These are phyloP conservation scores for Neoaliturus tenellus DNA, from an alignment of 2,888 invertebrate species.

Conservation along the genomic window DNA sequence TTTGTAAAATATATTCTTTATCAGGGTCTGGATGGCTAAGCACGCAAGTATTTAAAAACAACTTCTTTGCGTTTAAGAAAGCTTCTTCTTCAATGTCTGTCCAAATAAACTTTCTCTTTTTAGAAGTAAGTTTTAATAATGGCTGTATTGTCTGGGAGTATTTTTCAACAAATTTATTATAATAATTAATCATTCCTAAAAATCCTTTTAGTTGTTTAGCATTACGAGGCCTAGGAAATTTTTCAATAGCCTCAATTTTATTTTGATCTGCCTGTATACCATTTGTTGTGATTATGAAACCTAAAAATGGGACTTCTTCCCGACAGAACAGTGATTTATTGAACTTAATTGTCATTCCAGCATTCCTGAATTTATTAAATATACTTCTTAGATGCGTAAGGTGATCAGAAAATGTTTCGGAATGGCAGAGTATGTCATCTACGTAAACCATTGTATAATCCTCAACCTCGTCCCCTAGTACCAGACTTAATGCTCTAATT, in stretches of 20 bases:
- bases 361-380: not conserved
- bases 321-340: not conserved
- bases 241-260: not conserved
- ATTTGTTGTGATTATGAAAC: not conserved
- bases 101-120: slow-evolving; percentile 11
- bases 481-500: not conserved
- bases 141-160: not conserved
- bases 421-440: slow-evolving; percentile 7
- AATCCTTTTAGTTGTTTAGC: not conserved
- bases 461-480: not conserved
- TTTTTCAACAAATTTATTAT: not conserved
- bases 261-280: not conserved
- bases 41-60: not conserved
- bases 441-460: slow-evolving; percentile 5
- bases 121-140: not conserved
- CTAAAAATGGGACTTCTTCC: not conserved
- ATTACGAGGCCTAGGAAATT: not conserved
- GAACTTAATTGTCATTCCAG: slow-evolving; percentile 2
- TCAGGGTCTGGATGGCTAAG: not conserved
- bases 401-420: not conserved
- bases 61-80: not conserved
- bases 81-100: not conserved
- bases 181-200: slow-evolving; percentile 2
- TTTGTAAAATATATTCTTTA: not conserved
- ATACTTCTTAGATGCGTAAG: not conserved